Base-by-base conservation (phyloP, 2,797 vertebrate species). In the Neomorphus geoffroyi region DNA sequence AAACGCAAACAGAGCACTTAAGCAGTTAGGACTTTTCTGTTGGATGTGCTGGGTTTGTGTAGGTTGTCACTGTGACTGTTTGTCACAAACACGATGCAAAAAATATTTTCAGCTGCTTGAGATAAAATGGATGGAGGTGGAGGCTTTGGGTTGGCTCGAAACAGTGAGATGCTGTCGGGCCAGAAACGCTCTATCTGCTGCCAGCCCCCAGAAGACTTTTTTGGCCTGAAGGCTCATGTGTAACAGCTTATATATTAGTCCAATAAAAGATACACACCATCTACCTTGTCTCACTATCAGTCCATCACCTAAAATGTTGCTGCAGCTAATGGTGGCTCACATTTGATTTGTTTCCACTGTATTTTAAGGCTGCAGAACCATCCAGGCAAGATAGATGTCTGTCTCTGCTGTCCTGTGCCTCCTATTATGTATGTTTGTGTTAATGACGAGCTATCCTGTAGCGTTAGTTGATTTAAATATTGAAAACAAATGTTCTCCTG, bases 401-500 rank as follows among this genome's bases (percentile, higher is more conserved):
- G 80, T 81, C 80, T 91, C 50, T 75, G 43, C 72, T 90, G 39
- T 95, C 69, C 66, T 75, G 62, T 93, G 75, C 79, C 85, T 88
- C 22, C 67, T 84, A 9, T 30, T 89, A 35, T 53, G 3, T 58
- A 27, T 69, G 35, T 75, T 90, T 91, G 51, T 69, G 66, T 91
- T 92, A 93, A 80, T 66, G 80, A 53, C 0, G 1, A 92, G 58
- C 51, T 83, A 56, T 70, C 61, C 72, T 81, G 61, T 81, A 79
- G 61, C 1, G 0, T 91, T 86, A 80, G 69, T 93, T 13, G 3
- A 92, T 92, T 94, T 86, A 92, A 86, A 79, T 95, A 96, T 62
- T 84, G 82, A 79, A 94, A 93, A 86, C 79, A 95, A 94, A 93
- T 86, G 69, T 78, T 95, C 27, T 89, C 33, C 21, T 79, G 5